Evolutionary conservation across 2,113 vertebrate species (phyloP), one percentile per base, ranked within the genome.

Genomic region (Piprites chloris): DNA sequence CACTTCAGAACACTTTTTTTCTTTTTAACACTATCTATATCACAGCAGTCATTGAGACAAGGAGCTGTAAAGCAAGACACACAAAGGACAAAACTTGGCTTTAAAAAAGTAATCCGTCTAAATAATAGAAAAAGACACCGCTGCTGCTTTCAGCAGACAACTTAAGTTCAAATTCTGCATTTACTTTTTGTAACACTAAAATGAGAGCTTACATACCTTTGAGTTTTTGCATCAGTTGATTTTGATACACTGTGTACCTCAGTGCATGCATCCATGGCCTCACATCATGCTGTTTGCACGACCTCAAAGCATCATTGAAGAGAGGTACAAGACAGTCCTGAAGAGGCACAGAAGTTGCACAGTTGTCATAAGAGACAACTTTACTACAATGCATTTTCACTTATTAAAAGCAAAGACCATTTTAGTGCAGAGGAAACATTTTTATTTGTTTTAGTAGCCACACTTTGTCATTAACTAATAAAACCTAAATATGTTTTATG

Each of bases 261-360:
- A 99, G 97, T 0, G 99, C 99, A 62, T 99, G 99, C 89, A 99
- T 99, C 98, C 99, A 99, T 0, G 99, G 99, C 93, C 99, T 98
- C 1, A 99, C 99, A 69, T 99, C 99, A 63, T 99, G 99, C 83
- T 99, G 99, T 68, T 99, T 99, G 75, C 99, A 99, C 1, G 99
- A 99, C 87, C 98, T 98, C 85, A 99, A 95, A 24, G 99, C 99
- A 80, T 99, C 99, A 81, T 98, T 99, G 97, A 98, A 98, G 24
- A 99, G 98, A 46, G 99, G 99, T 82, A 99, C 98, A 30, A 99
- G 97, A 72, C 98, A 99, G 85, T 99, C 99, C 99, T 99, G 95
- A 96, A 90, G 92, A 92, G 58, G 73, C 62, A 95, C 8, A 92
- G 22, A 93, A 39, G 26, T 35, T 56, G 6, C 27, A 71, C 0